Conservation (phyloP, 2,797 vertebrate species). For the Bradypodion ventrale region DNA sequence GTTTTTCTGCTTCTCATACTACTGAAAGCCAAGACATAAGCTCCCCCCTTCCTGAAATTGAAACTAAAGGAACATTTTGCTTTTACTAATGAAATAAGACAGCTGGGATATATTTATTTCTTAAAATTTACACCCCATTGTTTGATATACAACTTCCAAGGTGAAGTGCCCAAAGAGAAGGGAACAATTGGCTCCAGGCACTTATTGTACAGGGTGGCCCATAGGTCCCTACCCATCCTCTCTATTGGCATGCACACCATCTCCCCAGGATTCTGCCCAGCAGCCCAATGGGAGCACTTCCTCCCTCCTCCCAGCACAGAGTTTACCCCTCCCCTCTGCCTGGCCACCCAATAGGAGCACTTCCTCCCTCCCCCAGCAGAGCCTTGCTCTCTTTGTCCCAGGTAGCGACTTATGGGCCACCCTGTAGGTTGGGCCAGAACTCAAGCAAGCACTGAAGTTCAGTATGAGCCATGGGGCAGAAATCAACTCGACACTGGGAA, state of each 20-base stretch:
- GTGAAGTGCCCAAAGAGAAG: too few relatives aligned
- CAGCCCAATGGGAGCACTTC: too few relatives aligned
- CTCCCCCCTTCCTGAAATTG: neutral
- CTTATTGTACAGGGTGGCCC: too few relatives aligned
- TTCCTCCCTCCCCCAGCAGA: too few relatives aligned
- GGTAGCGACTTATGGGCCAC: too few relatives aligned
- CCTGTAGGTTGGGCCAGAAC: neutral
- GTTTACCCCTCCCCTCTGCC: too few relatives aligned
- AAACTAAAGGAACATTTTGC: neutral
- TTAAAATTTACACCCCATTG: neutral
- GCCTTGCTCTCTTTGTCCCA: too few relatives aligned
- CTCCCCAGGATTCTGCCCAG: too few relatives aligned
- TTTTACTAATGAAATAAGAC: neutral
- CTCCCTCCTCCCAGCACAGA: too few relatives aligned
- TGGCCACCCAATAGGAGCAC: too few relatives aligned
- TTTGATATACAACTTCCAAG: neutral
- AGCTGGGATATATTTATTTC: neutral
- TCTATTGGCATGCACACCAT: too few relatives aligned
- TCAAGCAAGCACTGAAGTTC: neutral
- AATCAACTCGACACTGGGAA: neutral
- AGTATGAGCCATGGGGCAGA: neutral
- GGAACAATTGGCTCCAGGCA: neutral
- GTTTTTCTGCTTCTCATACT: conserved; percentile 44
- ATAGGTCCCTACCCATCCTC: too few relatives aligned
- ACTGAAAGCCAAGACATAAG: conserved; percentile 47